Evolutionary conservation across 2,113 vertebrate genomes (phyloP), one percentile per base, ranked within the genome.

Genomic region (Paramisgurnus dabryanus): DNA sequence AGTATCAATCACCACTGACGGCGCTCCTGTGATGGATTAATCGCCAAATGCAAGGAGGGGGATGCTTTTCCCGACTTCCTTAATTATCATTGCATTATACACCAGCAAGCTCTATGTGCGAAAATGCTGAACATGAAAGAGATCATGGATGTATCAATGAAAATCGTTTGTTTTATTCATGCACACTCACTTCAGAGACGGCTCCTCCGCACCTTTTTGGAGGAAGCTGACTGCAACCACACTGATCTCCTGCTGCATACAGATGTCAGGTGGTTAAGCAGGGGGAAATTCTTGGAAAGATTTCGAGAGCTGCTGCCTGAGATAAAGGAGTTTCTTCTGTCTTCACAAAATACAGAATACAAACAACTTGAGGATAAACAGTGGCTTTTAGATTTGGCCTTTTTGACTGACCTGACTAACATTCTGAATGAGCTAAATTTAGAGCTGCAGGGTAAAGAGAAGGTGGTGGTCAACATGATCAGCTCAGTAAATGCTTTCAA

Each of bases 331-430:
- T 76, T 77, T 17, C 40, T 77, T 17, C 67, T 67, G 12, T 34
- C 61, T 63, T 68, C 69, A 43, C 75, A 73, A 18, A 45, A 79
- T 79, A 58, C 17, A 40, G 34, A 58, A 50, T 73, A 82, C 53
- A 39, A 18, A 15, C 70, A 82, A 55, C 22, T 82, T 22, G 63
- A 82, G 4, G 66, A 80, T 18, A 0, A 61, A 4, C 53, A 80
- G 43, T 78, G 70, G 83, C 78, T 80, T 7, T 17, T 76, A 4
- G 78, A 82, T 17, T 77, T 84, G 18, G 85, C 70, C 66, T 79
- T 85, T 80, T 85, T 85, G 76, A 83, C 83, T 1, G 58, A 85
- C 83, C n/a, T 85, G 72, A 86, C 79, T 0, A 86, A 86, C 68
- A 85, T 86, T 82, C 76, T 86, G 64, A 67, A 15, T 22, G 22